Base-by-base conservation (phyloP, 2,113 vertebrate species). In the Chinchilla lanigera region DNA sequence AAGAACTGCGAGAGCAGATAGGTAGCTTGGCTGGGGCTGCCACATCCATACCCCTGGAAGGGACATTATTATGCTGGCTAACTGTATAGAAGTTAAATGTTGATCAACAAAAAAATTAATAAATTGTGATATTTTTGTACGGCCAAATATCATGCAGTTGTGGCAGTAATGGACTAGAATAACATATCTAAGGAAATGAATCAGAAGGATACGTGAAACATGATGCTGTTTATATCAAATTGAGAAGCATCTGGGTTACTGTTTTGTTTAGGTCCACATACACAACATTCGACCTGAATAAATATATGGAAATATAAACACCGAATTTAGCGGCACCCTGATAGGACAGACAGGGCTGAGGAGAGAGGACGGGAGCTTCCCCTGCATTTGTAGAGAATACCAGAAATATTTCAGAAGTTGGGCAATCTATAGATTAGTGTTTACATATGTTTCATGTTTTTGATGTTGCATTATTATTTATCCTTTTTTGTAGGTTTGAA, bases 51-150 rank as follows among this genome's bases (percentile, higher is more conserved):
- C n/a, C n/a, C n/a, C n/a, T n/a, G n/a, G n/a, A n/a, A n/a, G n/a
- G n/a, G n/a, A n/a, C 17, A 50, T 89, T 61, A 56, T 56, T 67
- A 84, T 20, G 35, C 24, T 8, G 20, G 44, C 88, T 91, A 90
- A 86, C 0, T 17, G 3, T 58, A 69, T 52, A 38, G 35, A 84
- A 90, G 58, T 50, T 95, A 93, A 97, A 78, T 75, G 71, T 30
- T 86, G 67, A 82, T 19, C 22, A 86, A 63, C 19, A 75, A 33
- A 41, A 86, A 90, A 86, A 93, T 63, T 50, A 97, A 89, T n/a
- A 78, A 93, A 88, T 5, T 41, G 26, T 44, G 1, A 33, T 67
- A 54, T 95, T 96, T 95, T 86, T 71, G 44, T 78, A 41, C 61
- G 77, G 52, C 47, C 89, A 95, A 88, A 95, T 75, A 58, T 54